Conservation (phyloP, 1,140 invertebrate genomes). For the Hylyphantes graminicola region DNA sequence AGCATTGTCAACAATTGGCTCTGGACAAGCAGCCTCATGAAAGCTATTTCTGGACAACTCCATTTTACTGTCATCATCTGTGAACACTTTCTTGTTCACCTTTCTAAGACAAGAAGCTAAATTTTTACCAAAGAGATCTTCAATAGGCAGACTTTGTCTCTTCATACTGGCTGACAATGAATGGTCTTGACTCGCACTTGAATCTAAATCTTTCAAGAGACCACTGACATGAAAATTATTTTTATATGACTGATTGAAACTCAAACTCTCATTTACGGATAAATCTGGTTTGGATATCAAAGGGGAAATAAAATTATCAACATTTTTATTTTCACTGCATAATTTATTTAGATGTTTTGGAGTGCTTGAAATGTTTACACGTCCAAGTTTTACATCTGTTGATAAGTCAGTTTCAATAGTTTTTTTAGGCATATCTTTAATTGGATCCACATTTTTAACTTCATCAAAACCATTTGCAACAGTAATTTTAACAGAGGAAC, state of each 20-base stretch:
- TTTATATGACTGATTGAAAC: conserved; percentile 26
- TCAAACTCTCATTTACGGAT: conserved; percentile 32
- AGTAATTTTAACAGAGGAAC: no score
- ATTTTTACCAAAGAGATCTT: conserved; percentile 42
- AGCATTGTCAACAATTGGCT: not conserved
- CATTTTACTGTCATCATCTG: conserved; percentile 1
- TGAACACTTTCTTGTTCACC: conserved; percentile 13
- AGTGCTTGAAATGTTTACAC: not conserved
- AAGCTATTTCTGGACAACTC: conserved; percentile 16
- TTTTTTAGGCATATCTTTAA: not conserved
- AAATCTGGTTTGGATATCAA: conserved; percentile 2
- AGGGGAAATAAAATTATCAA: not conserved
- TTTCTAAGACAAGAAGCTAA: conserved; percentile 32
- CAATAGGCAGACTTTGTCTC: conserved; percentile 25
- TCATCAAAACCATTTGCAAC: no score
- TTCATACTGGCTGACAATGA: not conserved
- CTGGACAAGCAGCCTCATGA: not conserved
- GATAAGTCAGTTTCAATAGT: not conserved
- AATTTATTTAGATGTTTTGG: not conserved
- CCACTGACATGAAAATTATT: conserved; percentile 49
- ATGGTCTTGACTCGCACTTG: conserved; percentile 3
- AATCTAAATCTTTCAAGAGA: conserved; percentile 41
- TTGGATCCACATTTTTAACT: no score
- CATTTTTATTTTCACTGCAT: conserved; percentile 3
- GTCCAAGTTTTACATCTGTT: not conserved